Evolutionary conservation across 2,797 vertebrate species (phyloP).

Genomic region (Gallinago solitaria): DNA sequence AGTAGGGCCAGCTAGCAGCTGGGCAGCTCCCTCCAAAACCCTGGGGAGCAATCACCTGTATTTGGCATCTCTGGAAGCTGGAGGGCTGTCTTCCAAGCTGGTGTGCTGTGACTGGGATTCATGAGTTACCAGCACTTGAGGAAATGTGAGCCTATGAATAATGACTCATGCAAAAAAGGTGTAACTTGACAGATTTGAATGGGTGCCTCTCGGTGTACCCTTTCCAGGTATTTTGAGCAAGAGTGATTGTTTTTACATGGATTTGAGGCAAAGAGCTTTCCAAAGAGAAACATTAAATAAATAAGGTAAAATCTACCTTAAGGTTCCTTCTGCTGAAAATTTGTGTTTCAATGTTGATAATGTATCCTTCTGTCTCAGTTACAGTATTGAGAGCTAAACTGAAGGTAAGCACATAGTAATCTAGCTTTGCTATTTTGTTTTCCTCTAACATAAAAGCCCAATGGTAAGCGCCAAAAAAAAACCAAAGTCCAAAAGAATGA

Average conservation of each 20-base stretch:
- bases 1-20: not conserved
- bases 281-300: not conserved
- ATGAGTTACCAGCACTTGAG: not conserved
- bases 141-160: not conserved
- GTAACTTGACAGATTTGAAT: not conserved
- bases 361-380: not conserved
- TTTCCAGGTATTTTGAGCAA: not conserved
- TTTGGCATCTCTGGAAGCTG: not conserved
- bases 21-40: not conserved
- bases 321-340: not conserved
- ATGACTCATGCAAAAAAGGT: not conserved
- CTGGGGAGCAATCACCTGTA: not conserved
- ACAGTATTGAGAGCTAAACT: not conserved
- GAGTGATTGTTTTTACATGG: not conserved
- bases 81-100: not conserved
- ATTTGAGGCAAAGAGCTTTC: not conserved
- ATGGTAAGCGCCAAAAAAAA: not conserved
- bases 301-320: not conserved
- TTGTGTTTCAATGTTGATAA: not conserved
- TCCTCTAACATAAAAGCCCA: not conserved
- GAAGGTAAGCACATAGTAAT: not conserved
- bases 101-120: not conserved
- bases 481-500: not conserved
- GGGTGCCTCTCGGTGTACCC: not conserved
- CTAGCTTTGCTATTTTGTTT: not conserved